phyloP scores from a whole-genome alignment of 2,797 vertebrate genomes.

The Notolepis coatsorum region DNA sequence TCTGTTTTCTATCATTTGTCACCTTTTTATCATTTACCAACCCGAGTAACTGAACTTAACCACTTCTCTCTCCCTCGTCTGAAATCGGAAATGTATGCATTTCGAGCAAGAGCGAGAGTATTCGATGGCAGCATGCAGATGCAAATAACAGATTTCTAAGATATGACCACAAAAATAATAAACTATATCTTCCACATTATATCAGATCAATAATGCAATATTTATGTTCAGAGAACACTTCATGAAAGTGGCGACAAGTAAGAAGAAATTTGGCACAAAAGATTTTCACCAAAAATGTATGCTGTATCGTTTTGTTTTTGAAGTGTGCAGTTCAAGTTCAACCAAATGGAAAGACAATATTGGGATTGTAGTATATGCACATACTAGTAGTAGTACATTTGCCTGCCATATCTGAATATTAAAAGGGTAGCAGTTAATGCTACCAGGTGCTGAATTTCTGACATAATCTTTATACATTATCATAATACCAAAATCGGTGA shows the following conservation, averaged over 20 bases:
- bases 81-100: slow-evolving; percentile 59
- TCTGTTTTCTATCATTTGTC: slow-evolving; percentile 78
- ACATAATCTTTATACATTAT: slow-evolving; percentile 81
- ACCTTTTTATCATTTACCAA: slow-evolving; percentile 58
- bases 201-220: slow-evolving; percentile 78
- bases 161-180: slow-evolving; percentile 51
- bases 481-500: slow-evolving; percentile 78
- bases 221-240: slow-evolving; percentile 69
- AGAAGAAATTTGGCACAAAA: slow-evolving; percentile 74
- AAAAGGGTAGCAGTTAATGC: slow-evolving; percentile 73
- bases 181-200: slow-evolving; percentile 67
- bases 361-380: slow-evolving; percentile 71
- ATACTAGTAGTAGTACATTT: slow-evolving; percentile 71
- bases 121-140: slow-evolving; percentile 54
- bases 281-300: slow-evolving; percentile 61
- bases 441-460: slow-evolving; percentile 85
- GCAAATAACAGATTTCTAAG: slow-evolving; percentile 49
- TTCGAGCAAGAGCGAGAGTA: slow-evolving; percentile 53
- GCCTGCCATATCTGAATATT: slow-evolving; percentile 81
- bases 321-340: slow-evolving; percentile 69
- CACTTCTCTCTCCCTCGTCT: slow-evolving; percentile 54
- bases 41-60: slow-evolving; percentile 72
- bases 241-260: slow-evolving; percentile 56
- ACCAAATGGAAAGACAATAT: slow-evolving; percentile 71
- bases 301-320: slow-evolving; percentile 62